Conservation (phyloP, 2,888 invertebrate genomes). For the Nysson spinosus region DNA sequence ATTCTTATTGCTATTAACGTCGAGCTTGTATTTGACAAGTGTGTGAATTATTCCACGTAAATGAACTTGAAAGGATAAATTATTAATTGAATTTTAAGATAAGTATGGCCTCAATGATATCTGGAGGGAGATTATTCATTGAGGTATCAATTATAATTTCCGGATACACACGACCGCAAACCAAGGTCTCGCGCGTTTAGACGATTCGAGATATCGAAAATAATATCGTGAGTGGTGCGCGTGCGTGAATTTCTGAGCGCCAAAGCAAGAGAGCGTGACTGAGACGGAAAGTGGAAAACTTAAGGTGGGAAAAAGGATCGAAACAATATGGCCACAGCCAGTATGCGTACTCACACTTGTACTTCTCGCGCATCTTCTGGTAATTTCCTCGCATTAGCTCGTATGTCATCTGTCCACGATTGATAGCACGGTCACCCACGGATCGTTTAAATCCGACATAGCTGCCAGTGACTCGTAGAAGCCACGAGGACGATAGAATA, state of each 20-base stretch:
- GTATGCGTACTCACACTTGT: constrained; percentile 69
- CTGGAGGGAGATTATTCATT: constrained; percentile 22
- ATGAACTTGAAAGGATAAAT: too few species aligned
- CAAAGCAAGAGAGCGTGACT: neutral
- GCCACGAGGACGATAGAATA: constrained; percentile 16
- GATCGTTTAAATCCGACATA: constrained; percentile 20
- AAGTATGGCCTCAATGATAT: too few species aligned
- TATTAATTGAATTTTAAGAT: too few species aligned
- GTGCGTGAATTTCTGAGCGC: neutral
- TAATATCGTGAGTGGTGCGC: constrained; percentile 4
- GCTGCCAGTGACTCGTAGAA: constrained; percentile 8
- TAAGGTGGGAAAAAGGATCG: neutral
- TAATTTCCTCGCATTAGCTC: constrained; percentile 70
- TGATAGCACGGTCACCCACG: constrained; percentile 42
- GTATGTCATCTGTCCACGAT: constrained; percentile 45
- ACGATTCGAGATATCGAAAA: constrained; percentile 43
- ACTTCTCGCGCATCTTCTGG: constrained; percentile 69
- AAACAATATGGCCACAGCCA: constrained; percentile 37
- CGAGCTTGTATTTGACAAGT: too few species aligned
- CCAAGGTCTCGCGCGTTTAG: constrained; percentile 43
- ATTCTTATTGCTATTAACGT: too few species aligned
- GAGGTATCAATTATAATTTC: constrained; percentile 36
- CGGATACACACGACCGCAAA: constrained; percentile 14
- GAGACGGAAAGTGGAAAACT: neutral
- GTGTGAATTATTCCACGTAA: too few species aligned